A percentile compares a stretch with the other conserved stretches of the same genome.
Evolutionary conservation across 2,113 vertebrate genomes (phyloP).

Genomic region (Brachyistius frenatus): DNA sequence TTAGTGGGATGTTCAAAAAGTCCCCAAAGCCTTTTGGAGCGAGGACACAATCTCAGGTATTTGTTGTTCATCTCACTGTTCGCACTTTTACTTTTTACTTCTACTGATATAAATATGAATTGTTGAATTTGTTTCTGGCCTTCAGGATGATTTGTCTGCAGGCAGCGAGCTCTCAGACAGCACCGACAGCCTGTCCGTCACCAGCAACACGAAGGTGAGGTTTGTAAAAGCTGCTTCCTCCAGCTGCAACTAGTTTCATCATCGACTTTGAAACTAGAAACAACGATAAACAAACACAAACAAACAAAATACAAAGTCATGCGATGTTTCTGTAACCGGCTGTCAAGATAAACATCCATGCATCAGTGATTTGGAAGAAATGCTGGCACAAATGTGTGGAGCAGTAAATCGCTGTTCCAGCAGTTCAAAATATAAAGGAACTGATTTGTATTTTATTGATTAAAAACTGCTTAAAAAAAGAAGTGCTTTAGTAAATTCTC

Average conservation of each 20-base stretch:
- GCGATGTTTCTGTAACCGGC: too few species aligned
- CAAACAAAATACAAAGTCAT: too few species aligned
- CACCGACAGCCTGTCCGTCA: slow-evolving; percentile 30
- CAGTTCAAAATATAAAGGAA: too few species aligned
- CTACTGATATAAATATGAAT: too few species aligned
- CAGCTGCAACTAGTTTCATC: too few species aligned
- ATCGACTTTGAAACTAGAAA: too few species aligned
- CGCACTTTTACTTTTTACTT: too few species aligned
- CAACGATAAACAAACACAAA: too few species aligned
- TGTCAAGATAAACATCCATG: too few species aligned
- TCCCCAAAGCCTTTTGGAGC: slow-evolving; percentile 41
- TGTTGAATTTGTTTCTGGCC: neutral
- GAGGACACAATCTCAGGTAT: slow-evolving; percentile 61
- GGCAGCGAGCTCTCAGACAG: slow-evolving; percentile 24
- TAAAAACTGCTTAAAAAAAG: neutral
- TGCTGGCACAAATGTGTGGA: too few species aligned
- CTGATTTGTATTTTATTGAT: neutral
- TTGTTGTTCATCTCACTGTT: neutral
- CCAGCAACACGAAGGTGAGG: slow-evolving; percentile 44
- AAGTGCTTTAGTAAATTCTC: neutral
- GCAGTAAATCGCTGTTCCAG: too few species aligned
- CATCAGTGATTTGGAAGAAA: too few species aligned
- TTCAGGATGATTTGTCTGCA: slow-evolving; percentile 55
- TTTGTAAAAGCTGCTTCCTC: neutral
- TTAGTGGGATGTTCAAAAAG: slow-evolving; percentile 69